These are phyloP conservation scores for Melanargia galathea DNA, from an alignment of 2,888 invertebrate genomes.

Conservation along the genomic window DNA sequence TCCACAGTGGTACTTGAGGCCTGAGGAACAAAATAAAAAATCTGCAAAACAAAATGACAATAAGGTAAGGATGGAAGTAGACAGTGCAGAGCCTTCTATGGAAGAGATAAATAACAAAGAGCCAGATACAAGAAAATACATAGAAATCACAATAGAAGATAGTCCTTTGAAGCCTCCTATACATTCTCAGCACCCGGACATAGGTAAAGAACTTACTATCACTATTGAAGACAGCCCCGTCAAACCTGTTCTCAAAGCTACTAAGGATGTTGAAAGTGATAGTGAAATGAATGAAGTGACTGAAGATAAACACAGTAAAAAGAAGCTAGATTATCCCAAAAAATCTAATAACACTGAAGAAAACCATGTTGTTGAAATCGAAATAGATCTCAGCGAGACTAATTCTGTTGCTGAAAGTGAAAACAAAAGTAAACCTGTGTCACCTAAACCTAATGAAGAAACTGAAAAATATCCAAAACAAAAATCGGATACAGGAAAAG, in stretches of 20 bases:
- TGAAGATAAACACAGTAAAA: conserved; percentile 59
- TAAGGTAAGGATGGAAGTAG: conserved; percentile 6
- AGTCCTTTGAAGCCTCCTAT: conserved; percentile 63
- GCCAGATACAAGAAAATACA: conserved; percentile 53
- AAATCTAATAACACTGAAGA: conserved; percentile 24
- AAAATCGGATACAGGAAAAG: conserved; percentile 14
- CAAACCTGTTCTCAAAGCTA: conserved; percentile 48
- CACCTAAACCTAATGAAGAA: conserved; percentile 11
- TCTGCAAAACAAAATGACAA: conserved; percentile 15
- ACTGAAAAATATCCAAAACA: conserved; percentile 21
- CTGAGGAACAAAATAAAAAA: conserved; percentile 56
- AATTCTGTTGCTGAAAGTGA: conserved; percentile 11
- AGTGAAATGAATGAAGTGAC: conserved; percentile 47
- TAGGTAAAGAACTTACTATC: conserved; percentile 59
- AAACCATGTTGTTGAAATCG: conserved; percentile 47
- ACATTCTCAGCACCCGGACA: conserved; percentile 50
- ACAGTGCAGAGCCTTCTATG: conserved; percentile 30
- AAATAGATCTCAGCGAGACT: conserved; percentile 52
- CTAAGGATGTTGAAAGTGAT: conserved; percentile 42
- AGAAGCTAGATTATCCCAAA: conserved; percentile 65
- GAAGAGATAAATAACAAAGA: conserved; percentile 67
- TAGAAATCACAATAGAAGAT: conserved; percentile 76
- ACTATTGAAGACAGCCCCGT: conserved; percentile 73
- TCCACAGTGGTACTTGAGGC: conserved; percentile 71
- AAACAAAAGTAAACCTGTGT: conserved; percentile 7